Conservation (phyloP, 2,888 invertebrate genomes). For the Sicus ferrugineus region DNA sequence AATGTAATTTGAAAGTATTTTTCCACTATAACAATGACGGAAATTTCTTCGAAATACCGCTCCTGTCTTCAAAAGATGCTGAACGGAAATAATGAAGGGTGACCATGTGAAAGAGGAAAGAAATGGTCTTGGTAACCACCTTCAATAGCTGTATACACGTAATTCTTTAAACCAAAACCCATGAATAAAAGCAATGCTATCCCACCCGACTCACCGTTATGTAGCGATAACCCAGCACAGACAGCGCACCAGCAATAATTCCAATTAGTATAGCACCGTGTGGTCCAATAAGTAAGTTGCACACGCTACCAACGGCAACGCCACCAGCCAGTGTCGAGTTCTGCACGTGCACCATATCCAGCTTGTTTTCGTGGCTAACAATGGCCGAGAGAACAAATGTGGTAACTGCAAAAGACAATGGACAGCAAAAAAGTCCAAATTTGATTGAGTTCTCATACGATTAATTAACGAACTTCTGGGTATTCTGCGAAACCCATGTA, state of each 20-base stretch:
- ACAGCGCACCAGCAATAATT: constrained; percentile 77
- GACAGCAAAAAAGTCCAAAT: background rate
- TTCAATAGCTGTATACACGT: too few relatives aligned
- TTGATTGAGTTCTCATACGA: too few relatives aligned
- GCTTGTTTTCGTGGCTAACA: constrained; percentile 76
- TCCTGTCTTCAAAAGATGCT: too few relatives aligned
- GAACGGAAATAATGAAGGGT: too few relatives aligned
- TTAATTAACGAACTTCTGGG: too few relatives aligned
- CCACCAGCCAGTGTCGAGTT: constrained; percentile 94
- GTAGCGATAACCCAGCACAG: constrained; percentile 81
- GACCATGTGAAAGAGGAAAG: too few relatives aligned
- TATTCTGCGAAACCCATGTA: too few relatives aligned
- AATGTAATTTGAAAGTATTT: too few relatives aligned
- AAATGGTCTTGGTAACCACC: too few relatives aligned
- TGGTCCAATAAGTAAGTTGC: constrained; percentile 82
- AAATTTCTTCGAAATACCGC: too few relatives aligned
- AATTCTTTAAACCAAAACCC: background rate
- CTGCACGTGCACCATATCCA: constrained; percentile 93
- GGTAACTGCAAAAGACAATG: constrained; percentile 70
- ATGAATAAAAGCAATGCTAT: background rate
- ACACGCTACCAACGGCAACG: constrained; percentile 88
- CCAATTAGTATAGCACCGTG: constrained; percentile 86
- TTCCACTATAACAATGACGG: too few relatives aligned
- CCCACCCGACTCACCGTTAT: constrained; percentile 71
- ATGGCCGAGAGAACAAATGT: constrained; percentile 85